These are phyloP conservation scores for Bombus haemorrhoidalis DNA, from an alignment of 1,140 invertebrate species.

Conservation along the genomic window DNA sequence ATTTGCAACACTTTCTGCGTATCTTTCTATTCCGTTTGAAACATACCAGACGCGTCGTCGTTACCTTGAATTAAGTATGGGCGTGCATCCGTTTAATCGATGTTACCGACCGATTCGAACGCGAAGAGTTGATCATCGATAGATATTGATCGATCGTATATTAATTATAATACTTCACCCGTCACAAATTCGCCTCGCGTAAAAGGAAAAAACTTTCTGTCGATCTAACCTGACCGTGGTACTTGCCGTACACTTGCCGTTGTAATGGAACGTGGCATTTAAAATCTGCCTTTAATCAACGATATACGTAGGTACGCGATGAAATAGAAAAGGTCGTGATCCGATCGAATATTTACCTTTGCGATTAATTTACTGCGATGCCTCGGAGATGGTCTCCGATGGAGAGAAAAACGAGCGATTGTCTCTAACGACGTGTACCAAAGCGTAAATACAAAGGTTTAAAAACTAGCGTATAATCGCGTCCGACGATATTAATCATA, in stretches of 20 bases:
- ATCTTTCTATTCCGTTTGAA: slow-evolving; percentile 33
- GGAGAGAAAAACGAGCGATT: not conserved
- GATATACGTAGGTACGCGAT: not conserved
- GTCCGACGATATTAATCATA: slow-evolving; percentile 12
- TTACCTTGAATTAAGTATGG: slow-evolving; percentile 42
- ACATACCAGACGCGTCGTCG: not conserved
- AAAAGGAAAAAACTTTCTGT: not conserved
- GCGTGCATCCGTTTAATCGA: slow-evolving; percentile 44
- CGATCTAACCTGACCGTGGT: not conserved
- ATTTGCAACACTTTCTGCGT: slow-evolving; percentile 8
- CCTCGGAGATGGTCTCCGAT: not conserved
- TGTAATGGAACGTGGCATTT: slow-evolving; percentile 14
- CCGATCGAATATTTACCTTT: not conserved
- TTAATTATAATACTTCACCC: slow-evolving; percentile 43
- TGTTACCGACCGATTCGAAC: slow-evolving; percentile 47
- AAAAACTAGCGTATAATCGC: not conserved
- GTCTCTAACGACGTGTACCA: no score
- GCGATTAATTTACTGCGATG: not conserved
- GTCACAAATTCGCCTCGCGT: no score
- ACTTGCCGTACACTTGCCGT: not conserved
- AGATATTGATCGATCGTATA: slow-evolving; percentile 26
- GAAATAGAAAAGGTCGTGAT: not conserved
- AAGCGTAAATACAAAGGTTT: not conserved
- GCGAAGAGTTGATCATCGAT: slow-evolving; percentile 38
- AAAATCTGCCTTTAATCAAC: not conserved